These are phyloP conservation scores for Manacus vitellinus DNA, from an alignment of 2,113 vertebrate genomes.

Conservation along the genomic window DNA sequence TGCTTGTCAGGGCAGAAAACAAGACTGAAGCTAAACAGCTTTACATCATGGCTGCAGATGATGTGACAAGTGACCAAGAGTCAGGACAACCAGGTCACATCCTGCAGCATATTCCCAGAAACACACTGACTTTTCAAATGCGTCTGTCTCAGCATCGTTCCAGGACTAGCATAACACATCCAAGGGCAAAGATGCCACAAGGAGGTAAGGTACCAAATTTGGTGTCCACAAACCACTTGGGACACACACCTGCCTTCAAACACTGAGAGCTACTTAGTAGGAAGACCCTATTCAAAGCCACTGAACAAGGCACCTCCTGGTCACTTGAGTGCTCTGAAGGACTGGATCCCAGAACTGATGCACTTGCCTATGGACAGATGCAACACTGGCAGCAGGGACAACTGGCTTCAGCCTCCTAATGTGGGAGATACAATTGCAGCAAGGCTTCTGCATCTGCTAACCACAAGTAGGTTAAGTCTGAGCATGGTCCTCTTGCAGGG, in stretches of 20 bases:
- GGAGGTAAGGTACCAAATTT: neutral
- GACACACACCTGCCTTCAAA: neutral
- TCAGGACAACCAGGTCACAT: neutral
- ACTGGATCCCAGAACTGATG: neutral
- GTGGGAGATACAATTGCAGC: neutral
- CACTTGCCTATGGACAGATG: neutral
- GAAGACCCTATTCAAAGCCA: neutral
- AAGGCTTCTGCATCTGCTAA: neutral
- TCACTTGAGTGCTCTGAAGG: neutral
- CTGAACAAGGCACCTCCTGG: neutral
- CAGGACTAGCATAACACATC: neutral
- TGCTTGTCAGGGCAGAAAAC: neutral
- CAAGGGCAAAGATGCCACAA: neutral
- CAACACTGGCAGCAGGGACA: neutral
- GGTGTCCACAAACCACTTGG: neutral
- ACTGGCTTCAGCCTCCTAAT: neutral
- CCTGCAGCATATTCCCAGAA: neutral
- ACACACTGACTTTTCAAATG: neutral
- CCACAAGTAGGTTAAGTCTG: neutral
- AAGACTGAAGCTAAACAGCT: neutral
- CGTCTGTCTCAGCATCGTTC: neutral
- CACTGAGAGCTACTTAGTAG: neutral
- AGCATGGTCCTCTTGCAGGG: neutral
- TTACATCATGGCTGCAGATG: neutral
- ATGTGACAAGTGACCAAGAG: neutral